These are phyloP conservation scores for Philaethria dido DNA, from an alignment of 2,888 invertebrate genomes.

Conservation along the genomic window DNA sequence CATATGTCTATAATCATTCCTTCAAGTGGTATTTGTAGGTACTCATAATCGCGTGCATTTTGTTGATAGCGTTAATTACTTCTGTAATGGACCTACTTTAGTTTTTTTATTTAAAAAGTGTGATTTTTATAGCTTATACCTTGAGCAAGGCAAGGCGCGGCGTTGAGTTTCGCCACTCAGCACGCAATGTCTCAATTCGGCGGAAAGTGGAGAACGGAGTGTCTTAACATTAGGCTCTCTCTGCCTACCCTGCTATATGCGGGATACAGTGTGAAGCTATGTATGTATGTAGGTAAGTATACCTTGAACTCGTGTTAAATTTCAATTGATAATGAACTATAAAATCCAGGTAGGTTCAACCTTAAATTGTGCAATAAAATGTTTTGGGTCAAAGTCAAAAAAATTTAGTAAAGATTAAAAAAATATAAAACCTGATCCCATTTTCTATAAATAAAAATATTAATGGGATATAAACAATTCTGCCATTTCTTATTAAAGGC, in stretches of 20 bases:
- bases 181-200: too few species aligned
- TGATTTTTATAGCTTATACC: slow-evolving; percentile 1
- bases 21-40: background rate
- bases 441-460: background rate
- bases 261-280: too few species aligned
- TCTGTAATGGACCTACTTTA: background rate
- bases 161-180: too few species aligned
- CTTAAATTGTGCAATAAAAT: slow-evolving; percentile 16
- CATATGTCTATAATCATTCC: too few species aligned
- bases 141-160: too few species aligned
- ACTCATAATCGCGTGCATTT: background rate
- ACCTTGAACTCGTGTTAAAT: slow-evolving; percentile 9
- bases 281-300: too few species aligned
- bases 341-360: slow-evolving; percentile 13
- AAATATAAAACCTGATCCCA: too few species aligned
- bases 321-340: slow-evolving; percentile 17
- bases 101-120: slow-evolving; percentile 8
- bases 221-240: too few species aligned
- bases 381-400: slow-evolving; percentile 33
- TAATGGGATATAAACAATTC: background rate
- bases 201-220: too few species aligned
- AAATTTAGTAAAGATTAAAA: background rate
- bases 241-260: too few species aligned
- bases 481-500: background rate
- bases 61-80: slow-evolving; percentile 1